These are phyloP conservation scores for Dione juno DNA, from an alignment of 2,888 invertebrate species.

Conservation along the genomic window DNA sequence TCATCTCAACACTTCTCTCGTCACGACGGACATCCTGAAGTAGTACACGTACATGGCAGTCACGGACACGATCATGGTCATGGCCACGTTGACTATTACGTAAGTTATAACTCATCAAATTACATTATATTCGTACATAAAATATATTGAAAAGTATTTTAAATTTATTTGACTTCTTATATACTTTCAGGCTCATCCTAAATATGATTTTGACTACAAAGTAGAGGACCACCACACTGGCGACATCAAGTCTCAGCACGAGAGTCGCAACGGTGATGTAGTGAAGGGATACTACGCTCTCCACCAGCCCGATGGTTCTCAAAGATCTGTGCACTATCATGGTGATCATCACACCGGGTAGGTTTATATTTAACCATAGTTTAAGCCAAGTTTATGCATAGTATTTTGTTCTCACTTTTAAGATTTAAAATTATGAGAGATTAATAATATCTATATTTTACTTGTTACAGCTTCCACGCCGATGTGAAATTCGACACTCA, in stretches of 20 bases:
- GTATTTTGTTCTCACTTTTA: not conserved
- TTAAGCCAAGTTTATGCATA: no score
- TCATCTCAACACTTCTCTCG: conserved; percentile 52
- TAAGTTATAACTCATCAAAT: not conserved
- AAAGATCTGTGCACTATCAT: conserved; percentile 75
- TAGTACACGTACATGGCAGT: conserved; percentile 42
- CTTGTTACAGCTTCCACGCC: conserved; percentile 68
- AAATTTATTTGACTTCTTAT: no score
- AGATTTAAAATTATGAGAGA: no score
- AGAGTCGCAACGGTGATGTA: conserved; percentile 38
- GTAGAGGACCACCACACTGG: conserved; percentile 74
- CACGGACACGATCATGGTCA: conserved; percentile 41
- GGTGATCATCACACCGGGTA: conserved; percentile 70
- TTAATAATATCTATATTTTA: not conserved
- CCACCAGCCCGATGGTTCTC: conserved; percentile 75
- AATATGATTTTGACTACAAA: conserved; percentile 67
- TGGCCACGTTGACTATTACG: conserved; percentile 35
- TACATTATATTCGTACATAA: no score
- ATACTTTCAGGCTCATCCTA: conserved; percentile 41
- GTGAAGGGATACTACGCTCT: conserved; percentile 74
- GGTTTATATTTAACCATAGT: conserved; percentile 11
- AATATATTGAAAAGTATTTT: no score
- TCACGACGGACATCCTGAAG: conserved; percentile 49
- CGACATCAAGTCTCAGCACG: conserved; percentile 56
- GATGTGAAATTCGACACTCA: conserved; percentile 73